Evolutionary conservation across 1,140 invertebrate species (phyloP).

Genomic region (Micrasema minimum): DNA sequence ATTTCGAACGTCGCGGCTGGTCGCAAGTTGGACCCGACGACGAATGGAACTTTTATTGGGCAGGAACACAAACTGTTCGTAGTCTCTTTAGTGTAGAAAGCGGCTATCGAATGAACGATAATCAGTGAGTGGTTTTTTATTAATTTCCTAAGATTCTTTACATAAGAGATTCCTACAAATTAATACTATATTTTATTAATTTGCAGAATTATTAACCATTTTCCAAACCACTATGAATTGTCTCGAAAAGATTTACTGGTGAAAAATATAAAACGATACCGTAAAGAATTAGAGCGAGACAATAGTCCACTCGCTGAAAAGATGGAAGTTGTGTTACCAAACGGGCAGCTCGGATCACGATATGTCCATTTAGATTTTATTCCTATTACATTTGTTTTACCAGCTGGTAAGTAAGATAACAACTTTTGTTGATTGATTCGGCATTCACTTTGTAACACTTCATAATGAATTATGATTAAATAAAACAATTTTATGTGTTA

Average conservation of each 20-base stretch:
- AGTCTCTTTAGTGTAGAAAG: slow-evolving; percentile 93
- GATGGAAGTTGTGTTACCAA: slow-evolving; percentile 60
- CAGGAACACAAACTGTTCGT: slow-evolving; percentile 87
- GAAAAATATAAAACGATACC: slow-evolving; percentile 95
- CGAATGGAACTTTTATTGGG: slow-evolving; percentile 98
- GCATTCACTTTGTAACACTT: too few species aligned
- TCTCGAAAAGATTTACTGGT: slow-evolving; percentile 94
- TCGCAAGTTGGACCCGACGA: slow-evolving; percentile 90
- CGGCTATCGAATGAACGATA: slow-evolving; percentile 90
- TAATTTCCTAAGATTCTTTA: background rate
- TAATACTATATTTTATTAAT: slow-evolving; percentile 9
- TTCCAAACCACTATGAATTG: slow-evolving; percentile 94
- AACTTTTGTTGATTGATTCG: too few species aligned
- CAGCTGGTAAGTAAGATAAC: slow-evolving; percentile 72
- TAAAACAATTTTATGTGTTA: too few species aligned
- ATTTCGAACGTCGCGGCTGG: slow-evolving; percentile 95
- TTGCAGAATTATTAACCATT: slow-evolving; percentile 83
- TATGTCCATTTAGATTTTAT: slow-evolving; percentile 90
- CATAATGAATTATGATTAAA: too few species aligned
- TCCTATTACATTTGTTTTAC: slow-evolving; percentile 91
- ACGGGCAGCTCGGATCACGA: slow-evolving; percentile 78
- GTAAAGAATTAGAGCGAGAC: slow-evolving; percentile 91
- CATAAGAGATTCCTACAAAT: background rate
- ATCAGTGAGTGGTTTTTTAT: slow-evolving; percentile 75
- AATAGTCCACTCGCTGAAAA: slow-evolving; percentile 87